Evolutionary conservation across 2,797 vertebrate species (phyloP), one percentile per base, ranked within the genome.

Genomic region (Poeciliopsis gracilis): DNA sequence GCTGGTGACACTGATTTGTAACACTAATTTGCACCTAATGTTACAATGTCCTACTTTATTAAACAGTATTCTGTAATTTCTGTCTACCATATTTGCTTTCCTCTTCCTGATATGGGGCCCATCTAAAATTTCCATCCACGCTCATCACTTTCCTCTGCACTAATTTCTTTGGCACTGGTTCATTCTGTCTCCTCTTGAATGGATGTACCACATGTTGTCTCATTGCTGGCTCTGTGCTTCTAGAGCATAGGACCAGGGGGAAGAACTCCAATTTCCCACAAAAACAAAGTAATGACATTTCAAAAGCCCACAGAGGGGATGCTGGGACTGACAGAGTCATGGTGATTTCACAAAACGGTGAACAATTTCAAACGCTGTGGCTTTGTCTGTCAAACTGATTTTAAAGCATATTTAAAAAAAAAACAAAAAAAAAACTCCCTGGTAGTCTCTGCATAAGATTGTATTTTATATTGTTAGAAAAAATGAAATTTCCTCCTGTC

Each of bases 251-350:
- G 59, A 86, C 53, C 80, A 49, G 59, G 45, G 70, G 36, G 75
- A 69, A 76, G 61, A 85, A 81, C 59, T 75, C 43, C 69, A 77
- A 85, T 78, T 91, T 86, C 72, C 67, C 45, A 80, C 63, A 83
- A 82, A 87, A 73, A 84, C 76, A 69, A 78, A 82, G 75, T 75
- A 87, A 87, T 86, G 77, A 36, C 79, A 82, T 84, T 80, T 87
- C 76, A 87, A 88, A 61, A 81, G 77, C 69, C 73, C 57, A 87
- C 73, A n/a, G 61, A 82, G 78, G 75, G 71, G 81, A 81, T 73
- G 67, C 75, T 74, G 72, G 75, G 76, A 82, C 75, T 76, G 47
- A 85, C 66, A 79, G 72, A 79, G 38, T 77, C 78, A 79, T 55
- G 72, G 73, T 78, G 78, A 87, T 72, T 82, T 82, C 72, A 72